phyloP scores from a whole-genome alignment of 2,888 invertebrate species.

The Polydrusus pterygomalis region DNA sequence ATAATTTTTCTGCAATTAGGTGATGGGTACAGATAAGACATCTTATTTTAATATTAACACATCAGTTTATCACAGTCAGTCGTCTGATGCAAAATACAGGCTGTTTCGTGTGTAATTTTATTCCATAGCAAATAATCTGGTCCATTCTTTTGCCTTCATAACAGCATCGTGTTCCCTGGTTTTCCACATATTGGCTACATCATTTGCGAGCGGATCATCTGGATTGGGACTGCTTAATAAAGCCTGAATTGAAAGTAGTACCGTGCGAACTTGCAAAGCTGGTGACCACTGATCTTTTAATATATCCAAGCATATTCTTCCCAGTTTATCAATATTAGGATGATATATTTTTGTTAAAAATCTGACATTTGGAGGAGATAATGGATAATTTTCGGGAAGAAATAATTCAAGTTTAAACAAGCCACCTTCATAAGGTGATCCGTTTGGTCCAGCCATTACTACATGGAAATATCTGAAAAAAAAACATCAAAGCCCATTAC shows the following conservation, averaged over 20 bases:
- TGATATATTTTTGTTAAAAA: conserved; percentile 99
- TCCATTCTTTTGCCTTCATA: conserved; percentile 95
- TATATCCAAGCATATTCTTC: conserved; percentile 99
- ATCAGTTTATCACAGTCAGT: conserved; percentile 62
- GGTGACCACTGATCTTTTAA: conserved; percentile 99
- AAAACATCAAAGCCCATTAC: not conserved
- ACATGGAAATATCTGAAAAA: conserved; percentile 84
- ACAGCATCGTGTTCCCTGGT: conserved; percentile 97
- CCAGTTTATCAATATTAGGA: conserved; percentile 99
- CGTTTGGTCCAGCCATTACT: conserved; percentile 94
- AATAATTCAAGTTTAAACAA: conserved; percentile 98
- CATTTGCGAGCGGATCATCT: conserved; percentile 98
- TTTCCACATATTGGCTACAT: conserved; percentile 99
- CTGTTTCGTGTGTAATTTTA: conserved; percentile 54
- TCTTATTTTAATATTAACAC: conserved; percentile 43
- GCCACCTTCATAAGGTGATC: conserved; percentile 99
- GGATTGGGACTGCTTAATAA: conserved; percentile 96
- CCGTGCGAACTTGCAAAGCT: conserved; percentile 98
- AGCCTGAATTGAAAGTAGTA: conserved; percentile 98
- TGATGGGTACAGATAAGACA: not conserved
- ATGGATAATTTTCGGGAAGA: conserved; percentile 99
- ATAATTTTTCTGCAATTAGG: too few relatives aligned
- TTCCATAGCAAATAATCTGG: conserved; percentile 86
- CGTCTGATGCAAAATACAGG: conserved; percentile 55
- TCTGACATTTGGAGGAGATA: conserved; percentile 99